A percentile compares a stretch with the other conserved stretches of the same genome.
phyloP scores from a whole-genome alignment of 1,140 invertebrate genomes.

The Coelopa frigida region DNA sequence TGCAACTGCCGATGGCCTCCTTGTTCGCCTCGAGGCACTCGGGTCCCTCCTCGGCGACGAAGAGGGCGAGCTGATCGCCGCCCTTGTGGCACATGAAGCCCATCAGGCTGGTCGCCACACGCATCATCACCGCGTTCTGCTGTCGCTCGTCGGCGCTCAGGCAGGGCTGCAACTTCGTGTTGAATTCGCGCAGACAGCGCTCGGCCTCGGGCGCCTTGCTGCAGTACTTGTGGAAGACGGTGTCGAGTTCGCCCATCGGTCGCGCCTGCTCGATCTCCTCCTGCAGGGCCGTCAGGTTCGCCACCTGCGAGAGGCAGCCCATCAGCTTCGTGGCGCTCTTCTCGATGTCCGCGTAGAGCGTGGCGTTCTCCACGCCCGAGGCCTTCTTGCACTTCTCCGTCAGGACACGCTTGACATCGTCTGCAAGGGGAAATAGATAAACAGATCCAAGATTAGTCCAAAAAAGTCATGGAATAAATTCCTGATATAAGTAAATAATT shows the following conservation, averaged over 20 bases:
- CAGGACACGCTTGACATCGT: slow-evolving; percentile 27
- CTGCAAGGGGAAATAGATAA: too few species aligned
- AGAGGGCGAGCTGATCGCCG: slow-evolving; percentile 68
- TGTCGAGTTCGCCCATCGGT: slow-evolving; percentile 54
- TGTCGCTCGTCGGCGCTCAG: slow-evolving; percentile 52
- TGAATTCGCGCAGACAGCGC: slow-evolving; percentile 55
- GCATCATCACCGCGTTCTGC: slow-evolving; percentile 48
- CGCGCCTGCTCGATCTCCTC: slow-evolving; percentile 56
- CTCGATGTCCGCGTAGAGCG: slow-evolving; percentile 31
- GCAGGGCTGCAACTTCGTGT: slow-evolving; percentile 53
- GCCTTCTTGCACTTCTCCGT: slow-evolving; percentile 36
- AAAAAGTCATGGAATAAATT: too few species aligned
- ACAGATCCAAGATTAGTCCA: too few species aligned
- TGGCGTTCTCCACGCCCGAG: slow-evolving; percentile 16
- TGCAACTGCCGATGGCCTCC: slow-evolving; percentile 52
- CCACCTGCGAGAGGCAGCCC: slow-evolving; percentile 45
- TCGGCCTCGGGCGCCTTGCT: slow-evolving; percentile 53
- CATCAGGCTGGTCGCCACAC: slow-evolving; percentile 57
- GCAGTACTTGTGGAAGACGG: slow-evolving; percentile 59
- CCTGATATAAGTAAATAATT: too few species aligned
- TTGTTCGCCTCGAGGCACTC: slow-evolving; percentile 57
- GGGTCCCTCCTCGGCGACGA: slow-evolving; percentile 63
- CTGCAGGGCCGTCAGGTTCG: slow-evolving; percentile 49
- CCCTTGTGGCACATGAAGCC: slow-evolving; percentile 66
- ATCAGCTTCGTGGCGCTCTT: slow-evolving; percentile 31